phyloP scores from a whole-genome alignment of 2,888 invertebrate species.

The Latrodectus hesperus region DNA sequence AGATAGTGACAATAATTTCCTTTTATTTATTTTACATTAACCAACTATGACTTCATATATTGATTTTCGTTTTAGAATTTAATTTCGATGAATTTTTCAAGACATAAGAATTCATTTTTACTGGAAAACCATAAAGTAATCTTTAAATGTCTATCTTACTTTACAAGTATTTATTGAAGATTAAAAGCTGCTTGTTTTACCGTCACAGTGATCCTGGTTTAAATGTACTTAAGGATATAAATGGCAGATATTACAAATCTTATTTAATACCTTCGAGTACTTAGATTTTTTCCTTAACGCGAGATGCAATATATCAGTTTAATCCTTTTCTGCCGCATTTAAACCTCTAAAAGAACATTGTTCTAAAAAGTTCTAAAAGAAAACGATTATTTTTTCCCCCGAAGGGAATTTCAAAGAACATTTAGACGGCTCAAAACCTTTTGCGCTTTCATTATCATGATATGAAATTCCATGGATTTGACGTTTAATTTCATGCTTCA shows the following conservation, averaged over 20 bases:
- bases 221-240: too few relatives aligned
- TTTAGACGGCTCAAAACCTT: background rate
- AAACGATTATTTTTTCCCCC: conserved; percentile 27
- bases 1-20: too few relatives aligned
- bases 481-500: conserved; percentile 63
- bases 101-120: too few relatives aligned
- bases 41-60: too few relatives aligned
- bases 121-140: too few relatives aligned
- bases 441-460: conserved; percentile 40
- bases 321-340: background rate
- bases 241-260: background rate
- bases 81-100: too few relatives aligned
- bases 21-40: too few relatives aligned
- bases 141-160: too few relatives aligned
- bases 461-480: conserved; percentile 44
- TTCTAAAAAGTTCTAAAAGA: conserved; percentile 31
- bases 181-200: too few relatives aligned
- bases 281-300: background rate
- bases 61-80: too few relatives aligned
- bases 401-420: background rate
- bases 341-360: conserved; percentile 1
- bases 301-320: background rate
- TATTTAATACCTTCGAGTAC: conserved; percentile 2
- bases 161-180: too few relatives aligned
- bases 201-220: too few relatives aligned